These are phyloP conservation scores for Zelostemma sp. DNA, from an alignment of 1,140 invertebrate genomes.

Conservation along the genomic window DNA sequence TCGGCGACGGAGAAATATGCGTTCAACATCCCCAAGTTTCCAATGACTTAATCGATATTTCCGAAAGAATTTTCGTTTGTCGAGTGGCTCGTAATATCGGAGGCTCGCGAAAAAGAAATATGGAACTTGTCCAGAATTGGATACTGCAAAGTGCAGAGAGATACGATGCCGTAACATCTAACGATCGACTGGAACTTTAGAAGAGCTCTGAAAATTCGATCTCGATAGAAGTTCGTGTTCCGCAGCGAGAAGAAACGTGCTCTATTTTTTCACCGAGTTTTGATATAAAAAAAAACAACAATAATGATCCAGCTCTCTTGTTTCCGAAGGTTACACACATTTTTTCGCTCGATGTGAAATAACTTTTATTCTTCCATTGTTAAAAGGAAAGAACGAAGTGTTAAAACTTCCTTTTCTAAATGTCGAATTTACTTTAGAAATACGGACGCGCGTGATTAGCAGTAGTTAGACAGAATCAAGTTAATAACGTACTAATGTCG, in stretches of 20 bases:
- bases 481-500: slow-evolving; percentile 47
- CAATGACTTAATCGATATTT: no score
- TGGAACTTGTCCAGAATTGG: slow-evolving; percentile 3
- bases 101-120: neutral
- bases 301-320: neutral
- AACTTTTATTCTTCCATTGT: neutral
- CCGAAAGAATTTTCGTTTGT: no score
- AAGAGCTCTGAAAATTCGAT: neutral
- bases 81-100: no score
- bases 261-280: neutral
- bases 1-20: slow-evolving; percentile 19
- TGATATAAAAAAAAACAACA: neutral
- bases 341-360: neutral
- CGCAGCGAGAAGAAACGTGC: neutral
- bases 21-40: slow-evolving; percentile 18
- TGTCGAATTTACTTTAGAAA: slow-evolving; percentile 39
- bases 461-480: slow-evolving; percentile 50
- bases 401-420: slow-evolving; percentile 26
- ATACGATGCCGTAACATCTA: neutral
- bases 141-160: neutral
- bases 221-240: neutral
- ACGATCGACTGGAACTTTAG: slow-evolving; percentile 3
- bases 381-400: neutral
- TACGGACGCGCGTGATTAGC: slow-evolving; percentile 53
- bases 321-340: neutral